Percentiles rank a stretch among this genome's conserved stretches.
These are phyloP conservation scores for Aurelia sp. DNA, from an alignment of 30 jellyfish, hydroid and myxozoan species.

Conservation along the genomic window DNA sequence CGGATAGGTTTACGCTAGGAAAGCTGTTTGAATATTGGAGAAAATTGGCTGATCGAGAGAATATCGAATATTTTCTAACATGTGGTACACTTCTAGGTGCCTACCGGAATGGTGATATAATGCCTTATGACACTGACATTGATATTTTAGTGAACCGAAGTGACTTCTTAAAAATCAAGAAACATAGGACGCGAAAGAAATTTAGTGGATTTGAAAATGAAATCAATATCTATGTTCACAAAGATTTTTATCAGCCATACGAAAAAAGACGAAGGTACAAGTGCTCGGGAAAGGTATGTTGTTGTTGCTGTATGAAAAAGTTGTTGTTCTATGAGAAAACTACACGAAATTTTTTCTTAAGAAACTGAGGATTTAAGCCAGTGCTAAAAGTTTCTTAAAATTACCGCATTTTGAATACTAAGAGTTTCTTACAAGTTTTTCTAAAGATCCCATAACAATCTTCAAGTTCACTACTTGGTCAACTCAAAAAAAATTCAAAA, in stretches of 20 bases:
- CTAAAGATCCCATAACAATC: no score
- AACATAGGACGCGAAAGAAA: slow-evolving; percentile 48
- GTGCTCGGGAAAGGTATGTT: slow-evolving; percentile 85
- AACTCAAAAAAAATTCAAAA: no score
- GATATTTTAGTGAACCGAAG: slow-evolving; percentile 66
- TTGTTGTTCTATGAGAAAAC: no score
- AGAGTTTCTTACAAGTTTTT: no score
- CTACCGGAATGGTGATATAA: slow-evolving; percentile 71
- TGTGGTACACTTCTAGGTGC: slow-evolving; percentile 94
- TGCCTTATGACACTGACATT: slow-evolving; percentile 83
- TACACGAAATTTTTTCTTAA: no score
- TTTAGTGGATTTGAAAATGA: slow-evolving; percentile 70
- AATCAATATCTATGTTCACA: slow-evolving; percentile 55
- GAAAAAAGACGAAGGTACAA: slow-evolving; percentile 72
- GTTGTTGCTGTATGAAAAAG: no score
- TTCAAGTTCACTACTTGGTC: no score
- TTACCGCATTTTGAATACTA: no score
- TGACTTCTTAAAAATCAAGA: slow-evolving; percentile 46
- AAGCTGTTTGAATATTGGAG: slow-evolving; percentile 66
- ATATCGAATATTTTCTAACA: slow-evolving; percentile 67
- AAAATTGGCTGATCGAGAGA: slow-evolving; percentile 41
- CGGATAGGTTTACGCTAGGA: slow-evolving; percentile 15
- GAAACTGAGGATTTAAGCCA: no score
- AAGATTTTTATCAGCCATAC: slow-evolving; percentile 78
- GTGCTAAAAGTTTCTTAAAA: no score